Base-by-base conservation (phyloP, 2,113 vertebrate species). In the Notarius lentiginosus region DNA sequence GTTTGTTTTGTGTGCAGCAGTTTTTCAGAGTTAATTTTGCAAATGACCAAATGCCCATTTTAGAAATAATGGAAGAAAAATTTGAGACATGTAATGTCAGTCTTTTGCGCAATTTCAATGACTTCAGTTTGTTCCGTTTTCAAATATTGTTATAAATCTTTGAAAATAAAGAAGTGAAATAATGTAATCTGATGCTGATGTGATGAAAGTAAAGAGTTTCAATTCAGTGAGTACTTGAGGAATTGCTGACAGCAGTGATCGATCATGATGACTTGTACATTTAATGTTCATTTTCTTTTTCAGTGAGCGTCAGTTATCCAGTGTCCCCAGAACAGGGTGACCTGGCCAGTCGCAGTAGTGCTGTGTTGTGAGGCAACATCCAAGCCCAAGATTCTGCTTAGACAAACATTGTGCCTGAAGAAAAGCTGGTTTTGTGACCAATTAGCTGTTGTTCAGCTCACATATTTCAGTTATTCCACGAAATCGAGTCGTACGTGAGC, bases 61-160 rank as follows among this genome's bases (percentile, higher is more conserved):
- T 82, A 49, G 14, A 65, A 24, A 47, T 65, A 30, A 81, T 41
- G 79, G n/a, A 60, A n/a, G 60, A 49, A 24, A 61, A 2, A 0
- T 82, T 63, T 60, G 53, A 41, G 10, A 34, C 17, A 4, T 10
- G 56, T 34, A 1, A 18, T 58, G 8, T 30, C 24, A 34, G 53
- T 20, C 14, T 34, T 30, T 53, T 56, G 77, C 14, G 2, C 2
- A 4, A 68, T 70, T 70, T 55, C 82, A 30, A 41, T 34, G 24
- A 34, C 17, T 58, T 18, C 5, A 41, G 83, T 72, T 72, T 70
- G 15, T 83, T 84, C 53, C 4, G 12, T 24, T 84, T 72, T 84
- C 17, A n/a, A 73, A n/a, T 73, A 34, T 73, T 53, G 49, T 27
- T 41, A 22, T 73, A 72, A 72, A 72, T 84, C 30, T 83, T 70